Evolutionary conservation across 2,797 vertebrate species (phyloP).

Genomic region (Coranthus polyacanthus): DNA sequence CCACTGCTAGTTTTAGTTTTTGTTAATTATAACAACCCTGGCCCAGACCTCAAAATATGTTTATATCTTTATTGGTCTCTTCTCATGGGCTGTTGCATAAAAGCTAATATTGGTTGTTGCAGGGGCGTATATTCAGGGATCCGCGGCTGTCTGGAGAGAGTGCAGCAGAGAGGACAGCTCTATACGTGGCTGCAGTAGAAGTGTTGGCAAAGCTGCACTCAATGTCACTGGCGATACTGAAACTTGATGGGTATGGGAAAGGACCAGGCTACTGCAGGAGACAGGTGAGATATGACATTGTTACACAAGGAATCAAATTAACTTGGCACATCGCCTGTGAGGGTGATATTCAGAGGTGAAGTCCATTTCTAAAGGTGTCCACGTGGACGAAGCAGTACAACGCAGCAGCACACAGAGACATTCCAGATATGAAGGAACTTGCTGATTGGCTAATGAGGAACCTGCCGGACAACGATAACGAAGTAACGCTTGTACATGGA

Average conservation of each 20-base stretch:
- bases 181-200: conserved; percentile 90
- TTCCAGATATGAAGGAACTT: conserved; percentile 90
- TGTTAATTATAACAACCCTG: not conserved
- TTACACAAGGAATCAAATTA: not conserved
- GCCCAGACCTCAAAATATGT: not conserved
- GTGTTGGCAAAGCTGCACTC: conserved; percentile 90
- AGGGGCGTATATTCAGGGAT: conserved; percentile 94
- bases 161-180: conserved; percentile 88
- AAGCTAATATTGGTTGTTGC: not conserved
- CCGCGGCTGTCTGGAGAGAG: conserved; percentile 85
- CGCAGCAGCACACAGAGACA: conserved; percentile 86
- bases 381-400: conserved; percentile 95
- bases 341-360: conserved; percentile 1
- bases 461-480: conserved; percentile 86
- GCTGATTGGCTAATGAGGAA: conserved; percentile 90
- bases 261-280: conserved; percentile 91
- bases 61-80: too few relatives aligned
- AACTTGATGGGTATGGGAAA: conserved; percentile 88
- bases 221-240: conserved; percentile 81
- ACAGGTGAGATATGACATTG: conserved; percentile 84
- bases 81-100: not conserved
- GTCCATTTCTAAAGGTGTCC: conserved; percentile 84
- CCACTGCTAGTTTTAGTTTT: too few relatives aligned
- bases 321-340: not conserved
- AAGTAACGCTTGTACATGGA: conserved; percentile 91